Evolutionary conservation across 2,113 vertebrate species (phyloP).

Genomic region (Lepus timidus): DNA sequence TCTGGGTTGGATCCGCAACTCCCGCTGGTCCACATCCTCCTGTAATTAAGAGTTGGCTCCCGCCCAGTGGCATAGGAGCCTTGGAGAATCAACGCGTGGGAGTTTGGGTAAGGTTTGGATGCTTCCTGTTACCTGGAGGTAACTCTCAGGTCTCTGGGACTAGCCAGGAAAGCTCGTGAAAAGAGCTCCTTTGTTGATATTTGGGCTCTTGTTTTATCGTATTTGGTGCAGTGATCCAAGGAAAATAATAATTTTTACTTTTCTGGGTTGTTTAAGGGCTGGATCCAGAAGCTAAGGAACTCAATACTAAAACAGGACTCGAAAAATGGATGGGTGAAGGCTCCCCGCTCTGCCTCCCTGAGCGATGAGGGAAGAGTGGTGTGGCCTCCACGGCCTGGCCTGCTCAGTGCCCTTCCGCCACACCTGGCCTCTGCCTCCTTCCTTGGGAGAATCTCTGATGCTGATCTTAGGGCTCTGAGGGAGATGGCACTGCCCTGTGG

Average conservation of each 20-base stretch:
- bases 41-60: slow-evolving; percentile 75
- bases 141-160: slow-evolving; percentile 32
- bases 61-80: slow-evolving; percentile 12
- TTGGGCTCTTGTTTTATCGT: slow-evolving; percentile 66
- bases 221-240: slow-evolving; percentile 64
- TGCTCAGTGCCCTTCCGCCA: not conserved
- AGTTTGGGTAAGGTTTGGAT: slow-evolving; percentile 50
- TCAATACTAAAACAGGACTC: slow-evolving; percentile 21
- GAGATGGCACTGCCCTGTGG: not conserved
- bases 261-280: slow-evolving; percentile 67
- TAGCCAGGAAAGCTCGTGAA: slow-evolving; percentile 59
- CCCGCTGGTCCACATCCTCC: not conserved
- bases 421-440: not conserved
- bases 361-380: slow-evolving; percentile 3
- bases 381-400: not conserved
- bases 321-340: slow-evolving; percentile 42
- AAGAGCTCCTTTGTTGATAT: slow-evolving; percentile 48
- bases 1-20: slow-evolving; percentile 42
- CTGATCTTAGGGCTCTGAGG: not conserved
- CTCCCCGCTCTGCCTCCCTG: not conserved
- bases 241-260: slow-evolving; percentile 78
- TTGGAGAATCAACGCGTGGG: slow-evolving; percentile 52
- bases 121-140: slow-evolving; percentile 58
- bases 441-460: not conserved
- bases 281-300: slow-evolving; percentile 51